These are phyloP conservation scores for Smittia sp. DNA, from an alignment of 2,888 invertebrate species.

Conservation along the genomic window DNA sequence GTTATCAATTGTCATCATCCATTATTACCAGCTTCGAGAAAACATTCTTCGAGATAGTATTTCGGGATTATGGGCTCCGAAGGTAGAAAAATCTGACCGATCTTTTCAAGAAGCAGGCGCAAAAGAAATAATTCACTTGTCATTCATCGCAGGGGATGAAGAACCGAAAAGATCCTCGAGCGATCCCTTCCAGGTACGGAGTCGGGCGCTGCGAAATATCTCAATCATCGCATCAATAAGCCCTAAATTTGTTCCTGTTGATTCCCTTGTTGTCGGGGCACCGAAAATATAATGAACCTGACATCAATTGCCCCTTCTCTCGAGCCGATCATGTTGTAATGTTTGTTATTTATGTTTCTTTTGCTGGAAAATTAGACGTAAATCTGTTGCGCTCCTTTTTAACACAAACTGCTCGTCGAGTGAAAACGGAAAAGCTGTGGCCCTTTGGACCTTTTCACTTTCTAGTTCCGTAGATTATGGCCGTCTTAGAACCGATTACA, in stretches of 20 bases:
- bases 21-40: conserved; percentile 15
- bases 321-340: conserved; percentile 39
- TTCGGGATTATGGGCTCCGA: conserved; percentile 28
- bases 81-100: conserved; percentile 32
- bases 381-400: conserved; percentile 39
- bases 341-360: conserved; percentile 41
- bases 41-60: conserved; percentile 33
- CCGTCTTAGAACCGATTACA: conserved; percentile 9
- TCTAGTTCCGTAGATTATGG: conserved; percentile 38
- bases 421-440: not conserved
- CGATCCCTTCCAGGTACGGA: conserved; percentile 32
- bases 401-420: not conserved
- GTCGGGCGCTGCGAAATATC: conserved; percentile 2
- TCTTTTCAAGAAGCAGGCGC: conserved; percentile 36
- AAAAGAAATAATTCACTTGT: conserved; percentile 42
- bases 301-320: conserved; percentile 39
- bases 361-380: conserved; percentile 39
- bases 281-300: conserved; percentile 34
- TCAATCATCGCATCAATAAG: conserved; percentile 29
- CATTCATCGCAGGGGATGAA: conserved; percentile 35
- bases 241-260: conserved; percentile 31
- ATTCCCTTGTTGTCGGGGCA: not conserved
- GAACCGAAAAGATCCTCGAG: conserved; percentile 4
- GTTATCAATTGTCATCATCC: conserved; percentile 40
- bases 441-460: not conserved